A percentile compares a stretch with the other conserved stretches of the same genome.
Evolutionary conservation across 1,140 invertebrate genomes (phyloP).

Genomic region (Drosophila elegans): DNA sequence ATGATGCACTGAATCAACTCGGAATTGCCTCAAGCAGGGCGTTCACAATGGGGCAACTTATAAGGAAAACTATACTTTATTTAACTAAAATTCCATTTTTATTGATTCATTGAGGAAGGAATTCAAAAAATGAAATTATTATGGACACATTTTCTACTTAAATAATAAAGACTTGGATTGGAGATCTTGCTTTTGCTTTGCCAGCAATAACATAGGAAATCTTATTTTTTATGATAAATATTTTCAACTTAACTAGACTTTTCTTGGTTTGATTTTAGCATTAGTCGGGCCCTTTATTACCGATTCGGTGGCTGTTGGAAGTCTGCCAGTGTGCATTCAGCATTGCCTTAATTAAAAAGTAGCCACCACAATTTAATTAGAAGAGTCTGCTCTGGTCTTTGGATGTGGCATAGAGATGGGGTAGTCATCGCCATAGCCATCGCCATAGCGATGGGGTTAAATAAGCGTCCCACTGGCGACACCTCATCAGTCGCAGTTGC

Average conservation of each 20-base stretch:
- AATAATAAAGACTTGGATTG: too few relatives aligned
- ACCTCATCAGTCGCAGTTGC: conserved; percentile 42
- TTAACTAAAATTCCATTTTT: not conserved
- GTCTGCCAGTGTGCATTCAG: conserved; percentile 39
- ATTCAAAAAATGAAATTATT: not conserved
- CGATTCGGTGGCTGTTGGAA: conserved; percentile 22
- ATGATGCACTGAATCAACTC: conserved; percentile 35
- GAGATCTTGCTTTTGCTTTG: too few relatives aligned
- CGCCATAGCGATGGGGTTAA: conserved; percentile 32
- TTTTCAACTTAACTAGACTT: conserved; percentile 10
- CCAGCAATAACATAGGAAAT: not conserved
- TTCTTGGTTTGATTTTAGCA: conserved; percentile 13
- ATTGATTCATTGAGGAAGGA: not conserved
- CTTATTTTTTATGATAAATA: not conserved
- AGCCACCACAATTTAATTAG: conserved; percentile 51
- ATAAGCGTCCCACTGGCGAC: conserved; percentile 56
- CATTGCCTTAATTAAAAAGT: conserved; percentile 51
- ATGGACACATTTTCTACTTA: too few relatives aligned
- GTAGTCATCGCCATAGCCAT: not conserved
- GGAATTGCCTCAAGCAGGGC: conserved; percentile 6
- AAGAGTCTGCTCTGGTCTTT: conserved; percentile 48
- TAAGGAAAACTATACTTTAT: conserved; percentile 20
- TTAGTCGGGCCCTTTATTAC: conserved; percentile 12
- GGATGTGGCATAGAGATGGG: conserved; percentile 8
- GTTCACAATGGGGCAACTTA: conserved; percentile 10